Percentiles rank a stretch among this genome's conserved stretches.
These are phyloP conservation scores for Phrynosoma blainvillii DNA, from an alignment of 2,113 vertebrate genomes.

Conservation along the genomic window DNA sequence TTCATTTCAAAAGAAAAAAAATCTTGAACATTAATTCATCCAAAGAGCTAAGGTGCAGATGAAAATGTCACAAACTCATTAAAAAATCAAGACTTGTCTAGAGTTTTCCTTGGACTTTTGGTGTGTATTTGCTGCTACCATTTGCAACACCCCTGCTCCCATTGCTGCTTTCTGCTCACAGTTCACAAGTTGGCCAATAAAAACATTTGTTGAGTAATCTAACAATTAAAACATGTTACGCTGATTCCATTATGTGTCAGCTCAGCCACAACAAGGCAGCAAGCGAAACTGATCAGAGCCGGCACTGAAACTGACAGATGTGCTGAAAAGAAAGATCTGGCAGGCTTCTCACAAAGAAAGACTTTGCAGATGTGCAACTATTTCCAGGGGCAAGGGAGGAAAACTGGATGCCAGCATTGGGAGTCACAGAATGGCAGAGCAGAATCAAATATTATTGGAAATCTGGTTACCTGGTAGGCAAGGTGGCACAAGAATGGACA, in stretches of 20 bases:
- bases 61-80: not conserved
- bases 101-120: not conserved
- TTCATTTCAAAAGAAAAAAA: not conserved
- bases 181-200: not conserved
- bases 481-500: not conserved
- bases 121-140: not conserved
- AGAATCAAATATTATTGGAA: not conserved
- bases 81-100: not conserved
- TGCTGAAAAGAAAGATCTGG: not conserved
- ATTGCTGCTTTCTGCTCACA: not conserved
- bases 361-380: slow-evolving; percentile 1
- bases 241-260: slow-evolving; percentile 4
- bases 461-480: not conserved
- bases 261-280: not conserved
- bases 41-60: not conserved
- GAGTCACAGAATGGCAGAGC: not conserved
- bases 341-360: not conserved
- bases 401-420: not conserved
- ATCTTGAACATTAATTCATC: not conserved
- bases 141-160: not conserved
- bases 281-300: not conserved
- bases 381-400: not conserved
- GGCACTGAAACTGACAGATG: slow-evolving; percentile 15
- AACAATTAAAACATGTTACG: not conserved
- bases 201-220: slow-evolving; percentile 21